Percentiles rank a stretch among this genome's conserved stretches.
Conservation (phyloP, 2,797 vertebrate genomes). For the Eospalax fontanierii region DNA sequence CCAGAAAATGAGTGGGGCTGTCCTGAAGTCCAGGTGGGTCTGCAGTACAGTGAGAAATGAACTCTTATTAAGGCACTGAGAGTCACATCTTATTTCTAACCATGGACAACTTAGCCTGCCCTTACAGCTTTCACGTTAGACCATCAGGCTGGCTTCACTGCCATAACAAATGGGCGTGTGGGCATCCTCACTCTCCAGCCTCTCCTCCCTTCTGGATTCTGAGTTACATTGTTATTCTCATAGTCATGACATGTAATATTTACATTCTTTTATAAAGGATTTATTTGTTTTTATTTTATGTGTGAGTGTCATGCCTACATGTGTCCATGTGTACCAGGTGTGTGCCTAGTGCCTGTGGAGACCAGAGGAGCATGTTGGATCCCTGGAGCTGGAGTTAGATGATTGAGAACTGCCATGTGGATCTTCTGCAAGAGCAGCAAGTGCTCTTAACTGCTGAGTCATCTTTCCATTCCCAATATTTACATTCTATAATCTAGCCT, state of each 20-base stretch:
- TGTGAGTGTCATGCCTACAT: too few relatives aligned
- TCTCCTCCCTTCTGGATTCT: background rate
- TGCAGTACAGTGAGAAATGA: background rate
- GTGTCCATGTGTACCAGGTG: too few relatives aligned
- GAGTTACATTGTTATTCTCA: background rate
- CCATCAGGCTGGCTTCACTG: background rate
- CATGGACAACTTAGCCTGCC: background rate
- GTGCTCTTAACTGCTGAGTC: too few relatives aligned
- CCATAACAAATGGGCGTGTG: background rate
- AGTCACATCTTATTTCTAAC: background rate
- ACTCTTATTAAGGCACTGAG: background rate
- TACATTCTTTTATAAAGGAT: background rate
- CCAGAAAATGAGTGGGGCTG: background rate
- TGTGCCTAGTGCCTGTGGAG: too few relatives aligned
- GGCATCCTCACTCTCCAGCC: background rate
- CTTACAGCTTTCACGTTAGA: background rate
- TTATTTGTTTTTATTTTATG: too few relatives aligned
- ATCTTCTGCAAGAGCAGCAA: too few relatives aligned
- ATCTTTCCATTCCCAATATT: too few relatives aligned
- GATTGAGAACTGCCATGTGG: too few relatives aligned
- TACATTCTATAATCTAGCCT: background rate
- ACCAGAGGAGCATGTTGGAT: too few relatives aligned
- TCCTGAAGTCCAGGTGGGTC: background rate
- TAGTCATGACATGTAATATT: background rate
- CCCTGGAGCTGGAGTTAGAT: too few relatives aligned